A percentile compares a stretch with the other conserved stretches of the same genome.
Conservation (phyloP, 1,140 invertebrate genomes). For the Zeugodacus cucurbitae region DNA sequence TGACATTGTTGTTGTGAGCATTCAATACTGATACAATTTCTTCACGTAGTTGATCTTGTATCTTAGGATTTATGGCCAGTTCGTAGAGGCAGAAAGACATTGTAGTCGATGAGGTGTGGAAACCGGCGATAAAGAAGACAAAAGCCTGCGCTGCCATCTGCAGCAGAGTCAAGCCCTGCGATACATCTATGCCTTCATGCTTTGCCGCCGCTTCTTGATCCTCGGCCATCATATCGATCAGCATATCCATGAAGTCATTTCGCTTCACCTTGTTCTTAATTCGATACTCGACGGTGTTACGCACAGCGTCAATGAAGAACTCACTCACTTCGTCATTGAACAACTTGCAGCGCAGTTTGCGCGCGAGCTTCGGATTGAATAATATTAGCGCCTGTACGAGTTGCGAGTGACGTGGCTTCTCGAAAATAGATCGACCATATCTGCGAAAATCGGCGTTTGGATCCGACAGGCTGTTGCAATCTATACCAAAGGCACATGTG, state of each 20-base stretch:
- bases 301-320: slow-evolving; percentile 62
- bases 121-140: slow-evolving; percentile 74
- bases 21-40: slow-evolving; percentile 67
- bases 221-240: slow-evolving; percentile 61
- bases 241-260: slow-evolving; percentile 63
- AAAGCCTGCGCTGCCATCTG: slow-evolving; percentile 69
- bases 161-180: slow-evolving; percentile 50
- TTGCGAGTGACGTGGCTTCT: slow-evolving; percentile 41
- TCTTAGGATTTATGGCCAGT: slow-evolving; percentile 65
- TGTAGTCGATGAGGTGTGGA: slow-evolving; percentile 67
- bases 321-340: slow-evolving; percentile 50
- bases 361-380: slow-evolving; percentile 47
- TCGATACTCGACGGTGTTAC: slow-evolving; percentile 60
- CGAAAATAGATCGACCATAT: slow-evolving; percentile 50
- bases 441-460: slow-evolving; percentile 65
- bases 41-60: slow-evolving; percentile 66
- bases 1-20: slow-evolving; percentile 67
- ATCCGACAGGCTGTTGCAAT: slow-evolving; percentile 66
- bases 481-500: slow-evolving; percentile 66
- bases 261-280: slow-evolving; percentile 58
- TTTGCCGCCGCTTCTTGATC: slow-evolving; percentile 44
- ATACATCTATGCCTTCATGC: slow-evolving; percentile 53
- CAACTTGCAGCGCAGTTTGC: slow-evolving; percentile 44
- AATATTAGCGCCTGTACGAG: slow-evolving; percentile 23
- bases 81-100: slow-evolving; percentile 67